Evolutionary conservation across 23 tunicate genomes (phyloP).

Genomic region (Oikopleura dioica): DNA sequence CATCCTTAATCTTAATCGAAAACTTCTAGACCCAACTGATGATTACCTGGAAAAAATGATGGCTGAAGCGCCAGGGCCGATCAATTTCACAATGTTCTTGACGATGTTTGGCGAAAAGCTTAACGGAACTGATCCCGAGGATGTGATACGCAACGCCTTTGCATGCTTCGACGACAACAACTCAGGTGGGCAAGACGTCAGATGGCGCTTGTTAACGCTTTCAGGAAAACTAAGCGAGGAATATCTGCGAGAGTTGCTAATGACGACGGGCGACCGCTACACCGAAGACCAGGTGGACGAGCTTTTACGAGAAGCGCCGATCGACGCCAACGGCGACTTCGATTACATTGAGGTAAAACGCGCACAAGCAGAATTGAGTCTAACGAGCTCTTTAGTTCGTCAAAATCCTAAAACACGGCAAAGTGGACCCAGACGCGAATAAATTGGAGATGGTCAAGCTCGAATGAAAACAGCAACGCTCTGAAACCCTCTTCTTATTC

Average conservation of each 20-base stretch:
- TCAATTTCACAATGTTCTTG: constrained; percentile 96
- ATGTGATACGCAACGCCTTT: constrained; percentile 90
- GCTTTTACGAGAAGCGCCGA: constrained; percentile 91
- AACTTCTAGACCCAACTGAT: constrained; percentile 3
- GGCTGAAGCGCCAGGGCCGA: constrained; percentile 82
- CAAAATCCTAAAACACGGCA: constrained; percentile 90
- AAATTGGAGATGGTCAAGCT: not conserved
- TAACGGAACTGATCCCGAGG: constrained; percentile 99
- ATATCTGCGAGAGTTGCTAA: constrained; percentile 69
- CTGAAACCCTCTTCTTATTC: not conserved
- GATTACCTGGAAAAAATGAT: constrained; percentile 20
- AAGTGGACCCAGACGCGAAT: constrained; percentile 32
- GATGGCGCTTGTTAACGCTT: not conserved
- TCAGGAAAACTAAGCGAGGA: constrained; percentile 85
- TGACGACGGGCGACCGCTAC: constrained; percentile 91
- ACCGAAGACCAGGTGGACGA: constrained; percentile 91
- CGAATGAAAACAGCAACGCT: not conserved
- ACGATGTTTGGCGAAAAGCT: constrained; percentile 98
- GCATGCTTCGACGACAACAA: constrained; percentile 93
- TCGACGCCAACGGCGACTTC: constrained; percentile 48
- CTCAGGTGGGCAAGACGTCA: constrained; percentile 20
- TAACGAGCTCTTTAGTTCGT: constrained; percentile 62
- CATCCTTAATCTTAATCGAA: too few relatives aligned
- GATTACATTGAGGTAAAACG: constrained; percentile 29
- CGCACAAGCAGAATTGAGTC: too few relatives aligned